Conservation (phyloP, 2,888 invertebrate genomes). For the Drosophila formosana region DNA sequence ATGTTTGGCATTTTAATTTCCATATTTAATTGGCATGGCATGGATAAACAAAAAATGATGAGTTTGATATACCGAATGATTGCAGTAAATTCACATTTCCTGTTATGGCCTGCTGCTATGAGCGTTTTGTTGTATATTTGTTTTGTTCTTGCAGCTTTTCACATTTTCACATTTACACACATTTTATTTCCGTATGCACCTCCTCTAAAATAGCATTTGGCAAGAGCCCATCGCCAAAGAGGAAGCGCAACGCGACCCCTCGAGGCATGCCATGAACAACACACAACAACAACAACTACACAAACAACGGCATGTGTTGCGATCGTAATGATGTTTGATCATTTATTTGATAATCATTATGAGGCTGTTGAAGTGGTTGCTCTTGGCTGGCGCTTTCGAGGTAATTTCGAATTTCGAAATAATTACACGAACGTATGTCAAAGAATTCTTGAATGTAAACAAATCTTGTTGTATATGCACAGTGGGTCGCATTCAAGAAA, state of each 20-base stretch:
- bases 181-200: slow-evolving; percentile 74
- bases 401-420: slow-evolving; percentile 75
- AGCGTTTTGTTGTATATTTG: slow-evolving; percentile 30
- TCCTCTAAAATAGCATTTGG: slow-evolving; percentile 76
- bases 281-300: slow-evolving; percentile 25
- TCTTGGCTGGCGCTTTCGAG: slow-evolving; percentile 47
- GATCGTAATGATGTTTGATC: slow-evolving; percentile 49
- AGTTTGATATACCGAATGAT: slow-evolving; percentile 23
- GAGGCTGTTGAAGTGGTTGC: slow-evolving; percentile 42
- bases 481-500: slow-evolving; percentile 28
- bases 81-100: slow-evolving; percentile 70
- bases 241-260: slow-evolving; percentile 64
- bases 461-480: slow-evolving; percentile 37
- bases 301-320: slow-evolving; percentile 14
- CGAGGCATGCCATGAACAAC: slow-evolving; percentile 64
- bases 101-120: slow-evolving; percentile 34
- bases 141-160: slow-evolving; percentile 22
- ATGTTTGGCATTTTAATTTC: slow-evolving; percentile 51
- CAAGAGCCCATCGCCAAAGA: slow-evolving; percentile 72
- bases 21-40: slow-evolving; percentile 71
- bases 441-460: slow-evolving; percentile 58
- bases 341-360: slow-evolving; percentile 24
- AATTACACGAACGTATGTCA: slow-evolving; percentile 67
- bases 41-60: slow-evolving; percentile 12
- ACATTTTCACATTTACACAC: slow-evolving; percentile 33